Base-by-base conservation (phyloP, 2,113 vertebrate species). In the Saccopteryx bilineata region DNA sequence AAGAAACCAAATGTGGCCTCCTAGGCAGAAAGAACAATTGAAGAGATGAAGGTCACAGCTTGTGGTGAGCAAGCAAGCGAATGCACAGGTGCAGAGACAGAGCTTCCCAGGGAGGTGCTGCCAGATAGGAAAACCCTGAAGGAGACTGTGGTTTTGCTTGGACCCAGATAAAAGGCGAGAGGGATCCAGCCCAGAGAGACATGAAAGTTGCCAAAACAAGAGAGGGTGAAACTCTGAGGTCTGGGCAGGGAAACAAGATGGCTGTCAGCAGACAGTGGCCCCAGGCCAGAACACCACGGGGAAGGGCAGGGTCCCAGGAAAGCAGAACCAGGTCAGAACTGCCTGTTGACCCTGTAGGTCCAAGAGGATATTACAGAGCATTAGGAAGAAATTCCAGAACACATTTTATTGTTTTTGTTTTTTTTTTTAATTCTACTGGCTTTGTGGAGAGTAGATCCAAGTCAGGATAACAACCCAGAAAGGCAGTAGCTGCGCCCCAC, bases 301-400 rank as follows among this genome's bases (percentile, higher is more conserved):
- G 52, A 24, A 10, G 31, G 12, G 28, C 11, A 56, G 63, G 28
- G 52, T 31, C 71, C 12, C 28, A 0, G 46, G 24, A 28, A 90
- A 33, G 33, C 75, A 69, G 50, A 13, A 4, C 5, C 56, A 63
- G 8, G 8, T 60, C 52, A 76, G 18, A 65, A 33, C 60, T 11
- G 28, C 54, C 54, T 5, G 21, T 15, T 5, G n/a, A 11, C 56
- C 76, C n/a, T 24, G n/a, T 24, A 80, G n/a, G 19, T 80, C 56
- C 56, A 18, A 63, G 39, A 12, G 39, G 48, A 33, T 6, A 5
- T 78, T 1, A 11, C 33, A n/a, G 50, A 10, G 46, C 14, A 33
- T 4, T 12, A 8, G 1, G 1, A n/a, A 3, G 21, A 12, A 21
- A 11, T 26, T 14, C 21, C 12, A 9, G 26, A 5, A 39, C 24